These are phyloP conservation scores for Lanius collurio DNA, from an alignment of 2,113 vertebrate genomes.

Conservation along the genomic window DNA sequence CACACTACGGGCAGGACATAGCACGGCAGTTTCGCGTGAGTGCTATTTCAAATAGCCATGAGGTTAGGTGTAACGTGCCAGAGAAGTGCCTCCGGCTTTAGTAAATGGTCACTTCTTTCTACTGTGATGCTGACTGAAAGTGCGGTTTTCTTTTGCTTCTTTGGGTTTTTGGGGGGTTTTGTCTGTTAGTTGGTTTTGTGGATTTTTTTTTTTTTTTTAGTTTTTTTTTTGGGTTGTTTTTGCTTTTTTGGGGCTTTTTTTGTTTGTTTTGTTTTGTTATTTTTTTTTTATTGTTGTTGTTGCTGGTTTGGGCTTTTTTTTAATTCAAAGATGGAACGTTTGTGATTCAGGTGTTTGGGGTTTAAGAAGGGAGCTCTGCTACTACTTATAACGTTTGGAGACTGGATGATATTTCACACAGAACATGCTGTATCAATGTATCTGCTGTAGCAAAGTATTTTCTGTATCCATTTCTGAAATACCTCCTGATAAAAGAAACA, in stretches of 20 bases:
- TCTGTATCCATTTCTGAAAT: not conserved
- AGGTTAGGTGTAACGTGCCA: not conserved
- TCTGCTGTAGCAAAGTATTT: too few species aligned
- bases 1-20: accelerated
- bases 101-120: not conserved
- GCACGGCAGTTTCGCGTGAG: accelerated
- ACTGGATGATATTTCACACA: not conserved
- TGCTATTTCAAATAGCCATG: accelerated
- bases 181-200: not conserved
- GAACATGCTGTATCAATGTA: too few species aligned
- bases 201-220: too few species aligned
- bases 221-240: not conserved
- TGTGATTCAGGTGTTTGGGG: not conserved
- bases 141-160: not conserved
- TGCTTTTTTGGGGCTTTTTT: too few species aligned
- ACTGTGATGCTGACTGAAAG: not conserved
- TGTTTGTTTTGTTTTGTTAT: not conserved
- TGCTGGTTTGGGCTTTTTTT: not conserved
- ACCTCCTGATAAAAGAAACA: not conserved
- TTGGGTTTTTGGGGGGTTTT: not conserved
- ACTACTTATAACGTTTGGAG: accelerated
- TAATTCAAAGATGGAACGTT: accelerated
- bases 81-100: not conserved
- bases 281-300: too few species aligned
- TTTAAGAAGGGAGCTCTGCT: not conserved